phyloP scores from a whole-genome alignment of 2,797 vertebrate species.

The Pangasius krempfi region DNA sequence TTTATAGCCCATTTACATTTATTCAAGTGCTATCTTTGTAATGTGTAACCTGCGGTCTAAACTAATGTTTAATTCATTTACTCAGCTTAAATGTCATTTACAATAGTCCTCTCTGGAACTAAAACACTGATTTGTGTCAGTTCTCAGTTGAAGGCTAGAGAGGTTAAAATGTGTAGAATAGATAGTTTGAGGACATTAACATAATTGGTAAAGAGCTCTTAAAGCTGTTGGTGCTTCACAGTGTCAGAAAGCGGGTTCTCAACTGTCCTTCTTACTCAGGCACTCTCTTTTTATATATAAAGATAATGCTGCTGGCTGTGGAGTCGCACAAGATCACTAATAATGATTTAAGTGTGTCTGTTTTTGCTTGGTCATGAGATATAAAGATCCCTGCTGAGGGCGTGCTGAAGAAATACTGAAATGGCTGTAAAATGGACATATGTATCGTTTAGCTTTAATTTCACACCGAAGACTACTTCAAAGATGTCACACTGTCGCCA shows the following conservation, averaged over 20 bases:
- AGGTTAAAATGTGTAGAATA: slow-evolving; percentile 5
- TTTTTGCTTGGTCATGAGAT: slow-evolving; percentile 16
- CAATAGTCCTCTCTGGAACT: background rate
- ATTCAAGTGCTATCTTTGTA: background rate
- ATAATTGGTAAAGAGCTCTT: slow-evolving; percentile 33
- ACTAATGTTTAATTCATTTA: slow-evolving; percentile 13
- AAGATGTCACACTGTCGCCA: background rate
- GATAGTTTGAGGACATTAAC: background rate
- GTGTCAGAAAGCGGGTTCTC: background rate
- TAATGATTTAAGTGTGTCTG: background rate
- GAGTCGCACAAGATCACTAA: background rate
- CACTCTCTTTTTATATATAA: background rate
- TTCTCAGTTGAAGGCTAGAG: background rate
- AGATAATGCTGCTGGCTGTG: background rate
- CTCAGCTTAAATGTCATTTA: background rate
- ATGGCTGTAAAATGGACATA: background rate
- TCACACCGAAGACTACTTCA: background rate
- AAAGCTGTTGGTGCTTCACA: background rate
- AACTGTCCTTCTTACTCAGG: background rate
- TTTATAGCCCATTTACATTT: background rate
- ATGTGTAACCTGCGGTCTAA: background rate
- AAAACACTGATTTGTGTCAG: slow-evolving; percentile 9
- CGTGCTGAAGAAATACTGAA: background rate
- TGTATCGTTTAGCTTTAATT: slow-evolving; percentile 15
- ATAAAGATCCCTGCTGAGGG: background rate